Evolutionary conservation across 2,113 vertebrate genomes (phyloP).

Genomic region (Mesoclemmys tuberculata): DNA sequence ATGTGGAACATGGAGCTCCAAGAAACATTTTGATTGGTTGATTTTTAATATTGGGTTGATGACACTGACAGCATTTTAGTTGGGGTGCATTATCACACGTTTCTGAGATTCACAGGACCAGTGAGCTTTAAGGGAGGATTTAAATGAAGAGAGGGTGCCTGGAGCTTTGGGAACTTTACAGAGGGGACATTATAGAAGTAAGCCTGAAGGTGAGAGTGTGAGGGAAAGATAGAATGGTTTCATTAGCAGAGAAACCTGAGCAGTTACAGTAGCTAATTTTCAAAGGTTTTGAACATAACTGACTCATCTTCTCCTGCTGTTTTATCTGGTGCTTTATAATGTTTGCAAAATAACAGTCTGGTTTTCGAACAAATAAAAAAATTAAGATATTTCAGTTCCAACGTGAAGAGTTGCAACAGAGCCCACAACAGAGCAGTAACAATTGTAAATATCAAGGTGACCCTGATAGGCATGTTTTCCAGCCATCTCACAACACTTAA

Average conservation of each 20-base stretch:
- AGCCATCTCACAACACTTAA: neutral
- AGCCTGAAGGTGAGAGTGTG: neutral
- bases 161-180: neutral
- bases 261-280: neutral
- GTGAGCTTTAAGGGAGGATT: neutral
- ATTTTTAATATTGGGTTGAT: no score
- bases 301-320: neutral
- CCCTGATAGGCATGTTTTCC: neutral
- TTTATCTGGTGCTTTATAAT: neutral
- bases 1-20: neutral
- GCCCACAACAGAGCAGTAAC: neutral
- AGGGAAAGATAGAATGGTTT: neutral
- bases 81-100: neutral
- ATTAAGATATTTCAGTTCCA: neutral
- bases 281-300: neutral
- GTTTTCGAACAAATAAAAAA: neutral
- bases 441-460: conserved; percentile 18
- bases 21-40: neutral
- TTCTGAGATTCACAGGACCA: neutral
- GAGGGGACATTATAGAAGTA: accelerated
- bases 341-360: neutral
- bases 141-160: neutral
- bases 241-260: neutral
- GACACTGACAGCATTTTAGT: neutral
- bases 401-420: neutral